Percentiles rank a stretch among this genome's conserved stretches.
These are phyloP conservation scores for Schlechtendalia chinensis DNA, from an alignment of 1,140 invertebrate genomes.

Conservation along the genomic window DNA sequence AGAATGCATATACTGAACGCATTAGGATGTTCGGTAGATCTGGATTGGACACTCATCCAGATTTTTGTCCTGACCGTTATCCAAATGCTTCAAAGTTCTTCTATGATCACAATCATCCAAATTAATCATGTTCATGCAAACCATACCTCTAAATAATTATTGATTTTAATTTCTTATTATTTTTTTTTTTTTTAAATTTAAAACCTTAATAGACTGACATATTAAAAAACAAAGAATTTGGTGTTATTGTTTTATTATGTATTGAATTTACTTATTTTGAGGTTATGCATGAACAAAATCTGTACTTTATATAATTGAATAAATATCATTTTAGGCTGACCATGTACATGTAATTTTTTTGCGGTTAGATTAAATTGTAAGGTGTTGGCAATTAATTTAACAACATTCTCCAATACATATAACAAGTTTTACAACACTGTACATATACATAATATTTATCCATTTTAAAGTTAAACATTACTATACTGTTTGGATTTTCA, in stretches of 20 bases:
- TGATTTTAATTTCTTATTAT: constrained; percentile 26
- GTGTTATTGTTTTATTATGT: constrained; percentile 31
- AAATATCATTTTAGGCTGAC: constrained; percentile 5
- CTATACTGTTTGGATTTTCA: constrained; percentile 23
- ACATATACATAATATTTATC: constrained; percentile 20
- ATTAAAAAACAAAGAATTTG: constrained; percentile 10
- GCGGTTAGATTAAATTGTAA: constrained; percentile 23
- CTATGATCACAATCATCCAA: constrained; percentile 30
- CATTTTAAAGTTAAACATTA: constrained; percentile 17
- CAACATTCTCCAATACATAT: not conserved
- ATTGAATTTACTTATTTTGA: constrained; percentile 16
- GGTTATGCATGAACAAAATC: not conserved
- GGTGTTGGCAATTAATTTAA: constrained; percentile 41
- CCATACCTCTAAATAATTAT: not conserved
- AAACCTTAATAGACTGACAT: constrained; percentile 34
- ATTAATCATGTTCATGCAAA: constrained; percentile 30
- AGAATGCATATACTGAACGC: constrained; percentile 51
- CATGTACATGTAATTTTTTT: not conserved
- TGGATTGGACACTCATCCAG: constrained; percentile 52
- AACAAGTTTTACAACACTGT: constrained; percentile 36
- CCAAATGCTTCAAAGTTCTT: constrained; percentile 54
- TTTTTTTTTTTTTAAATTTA: constrained; percentile 9
- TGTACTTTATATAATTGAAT: constrained; percentile 1
- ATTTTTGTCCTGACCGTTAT: constrained; percentile 53
- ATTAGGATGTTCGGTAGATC: constrained; percentile 51